Evolutionary conservation across 2,113 vertebrate genomes (phyloP).

Genomic region (Pungitius pungitius): DNA sequence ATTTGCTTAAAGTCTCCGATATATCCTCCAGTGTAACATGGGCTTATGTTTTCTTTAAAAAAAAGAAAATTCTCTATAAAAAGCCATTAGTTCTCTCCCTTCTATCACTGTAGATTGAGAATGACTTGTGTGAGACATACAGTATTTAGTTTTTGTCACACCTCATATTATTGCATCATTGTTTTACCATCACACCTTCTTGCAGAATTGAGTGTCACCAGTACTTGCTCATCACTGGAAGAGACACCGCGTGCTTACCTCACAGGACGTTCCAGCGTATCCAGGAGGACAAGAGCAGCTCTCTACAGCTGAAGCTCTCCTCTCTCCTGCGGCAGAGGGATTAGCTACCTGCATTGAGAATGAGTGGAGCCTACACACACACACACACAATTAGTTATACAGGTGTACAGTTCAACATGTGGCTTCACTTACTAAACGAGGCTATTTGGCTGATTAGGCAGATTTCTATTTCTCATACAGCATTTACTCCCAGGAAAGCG

Average conservation of each 20-base stretch:
- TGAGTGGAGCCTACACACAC: slow-evolving; percentile 64
- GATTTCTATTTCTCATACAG: slow-evolving; percentile 22
- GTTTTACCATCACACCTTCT: not conserved
- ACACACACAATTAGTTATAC: slow-evolving; percentile 10
- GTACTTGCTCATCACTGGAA: not conserved
- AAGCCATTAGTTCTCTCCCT: too few species aligned
- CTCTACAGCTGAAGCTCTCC: slow-evolving; percentile 69
- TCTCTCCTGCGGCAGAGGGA: slow-evolving; percentile 52
- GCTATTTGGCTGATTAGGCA: slow-evolving; percentile 21
- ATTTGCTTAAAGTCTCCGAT: not conserved
- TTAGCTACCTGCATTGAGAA: slow-evolving; percentile 73
- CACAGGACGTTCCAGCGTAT: slow-evolving; percentile 75
- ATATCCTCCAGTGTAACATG: not conserved
- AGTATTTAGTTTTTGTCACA: not conserved
- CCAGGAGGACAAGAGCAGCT: slow-evolving; percentile 71
- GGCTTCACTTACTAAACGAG: not conserved
- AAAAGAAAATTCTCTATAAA: not conserved
- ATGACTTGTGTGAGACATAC: not conserved
- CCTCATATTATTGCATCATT: not conserved
- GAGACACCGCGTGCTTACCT: too few species aligned
- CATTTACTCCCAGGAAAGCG: not conserved
- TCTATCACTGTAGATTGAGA: not conserved
- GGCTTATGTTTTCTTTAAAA: not conserved
- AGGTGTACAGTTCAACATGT: slow-evolving; percentile 2
- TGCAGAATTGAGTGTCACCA: not conserved